phyloP scores from a whole-genome alignment of 1,140 invertebrate genomes.

The Calycopis cecrops region DNA sequence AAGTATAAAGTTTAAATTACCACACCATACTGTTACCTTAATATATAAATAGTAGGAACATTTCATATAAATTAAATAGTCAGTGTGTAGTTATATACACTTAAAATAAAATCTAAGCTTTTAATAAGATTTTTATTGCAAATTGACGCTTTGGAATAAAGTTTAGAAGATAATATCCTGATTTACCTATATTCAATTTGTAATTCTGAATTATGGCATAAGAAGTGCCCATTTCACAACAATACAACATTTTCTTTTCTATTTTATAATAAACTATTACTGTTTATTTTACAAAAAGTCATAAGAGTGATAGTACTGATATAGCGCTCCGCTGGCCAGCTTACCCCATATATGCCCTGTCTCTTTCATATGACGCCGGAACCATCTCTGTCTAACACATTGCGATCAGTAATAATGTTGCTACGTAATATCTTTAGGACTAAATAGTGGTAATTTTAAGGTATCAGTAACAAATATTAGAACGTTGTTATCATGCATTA shows the following conservation, averaged over 20 bases:
- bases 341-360: constrained; percentile 40
- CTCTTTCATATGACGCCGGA: constrained; percentile 38
- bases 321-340: constrained; percentile 60
- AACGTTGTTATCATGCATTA: too few relatives aligned
- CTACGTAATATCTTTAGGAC: constrained; percentile 14
- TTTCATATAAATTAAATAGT: too few relatives aligned
- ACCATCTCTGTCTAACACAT: constrained; percentile 38
- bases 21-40: too few relatives aligned
- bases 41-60: too few relatives aligned
- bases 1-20: constrained; percentile 17
- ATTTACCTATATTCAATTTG: background rate
- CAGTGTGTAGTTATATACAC: too few relatives aligned
- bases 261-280: background rate
- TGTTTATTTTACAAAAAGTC: constrained; percentile 6
- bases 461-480: too few relatives aligned
- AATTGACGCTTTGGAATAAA: too few relatives aligned
- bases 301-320: constrained; percentile 28
- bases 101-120: too few relatives aligned
- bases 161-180: too few relatives aligned
- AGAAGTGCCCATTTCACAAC: too few relatives aligned
- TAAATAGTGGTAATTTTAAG: background rate
- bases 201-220: background rate
- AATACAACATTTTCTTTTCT: background rate
- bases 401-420: constrained; percentile 35
- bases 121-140: too few relatives aligned